Evolutionary conservation across 2,113 vertebrate genomes (phyloP), one percentile per base, ranked within the genome.

Genomic region (Elgaria multicarinata): DNA sequence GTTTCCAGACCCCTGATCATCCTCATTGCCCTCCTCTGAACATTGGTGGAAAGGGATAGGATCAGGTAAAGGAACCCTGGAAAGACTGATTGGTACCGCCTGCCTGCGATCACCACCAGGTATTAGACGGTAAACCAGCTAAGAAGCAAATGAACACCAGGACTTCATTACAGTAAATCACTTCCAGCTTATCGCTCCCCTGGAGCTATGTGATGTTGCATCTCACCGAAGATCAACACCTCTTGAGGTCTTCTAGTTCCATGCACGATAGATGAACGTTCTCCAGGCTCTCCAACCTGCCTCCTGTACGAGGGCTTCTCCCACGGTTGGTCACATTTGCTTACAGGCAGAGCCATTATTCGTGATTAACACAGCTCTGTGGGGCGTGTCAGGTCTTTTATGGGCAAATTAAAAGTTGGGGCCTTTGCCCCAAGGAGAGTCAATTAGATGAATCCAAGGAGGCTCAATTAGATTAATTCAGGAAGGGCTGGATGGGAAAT

Each of bases 341-440:
- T 95, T 78, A 83, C 90, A 92, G 93, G 94, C 94, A 92, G 71
- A 80, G 82, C 90, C 89, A 72, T 94, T 96, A 93, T 92, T 94
- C 92, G 66, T 96, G 94, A 95, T 95, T 95, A 95, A 92, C 89
- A 91, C 88, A 90, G 88, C 91, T 95, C 92, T 93, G 91, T 10
- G 93, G 93, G 93, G 90, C 91, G 94, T 95, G 95, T 91, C 95
- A 92, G 87, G 90, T 84, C 77, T 90, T 94, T 94, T 96, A 91
- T 93, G 95, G 93, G 94, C 94, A 94, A 94, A 95, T 95, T 95
- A 95, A 93, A 94, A 89, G 90, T 88, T 93, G 93, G 91, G 44
- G 95, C 94, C 90, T 93, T 93, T 96, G 94, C 95, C 94, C 93
- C 90, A 92, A 96, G 94, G 93, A 62, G 39, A 26, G 46, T 46